Base-by-base conservation (phyloP, 30 jellyfish, hydroid and myxozoan species). In the Turritopsis rubra region DNA sequence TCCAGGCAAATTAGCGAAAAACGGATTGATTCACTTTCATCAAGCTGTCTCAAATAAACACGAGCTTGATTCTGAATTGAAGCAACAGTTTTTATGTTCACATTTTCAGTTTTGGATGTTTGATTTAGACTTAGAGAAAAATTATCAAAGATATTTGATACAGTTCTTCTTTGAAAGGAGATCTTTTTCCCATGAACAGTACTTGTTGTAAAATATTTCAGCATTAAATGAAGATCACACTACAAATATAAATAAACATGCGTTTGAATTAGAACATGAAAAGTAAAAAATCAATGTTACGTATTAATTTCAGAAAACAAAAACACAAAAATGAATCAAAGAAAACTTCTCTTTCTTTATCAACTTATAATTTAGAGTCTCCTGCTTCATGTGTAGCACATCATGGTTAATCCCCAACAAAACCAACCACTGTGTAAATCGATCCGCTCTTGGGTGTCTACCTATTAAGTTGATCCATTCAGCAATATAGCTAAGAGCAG, bases 1-100 rank as follows among this genome's bases (percentile, higher is more conserved):
- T 53, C 91, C 52, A 88, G 27, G 26, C 74, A 29, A 27, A 26
- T 72, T 18, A 88, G 81, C 26, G 54, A 73, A 21, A 65, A n/a
- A 19, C 79, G 84, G 1, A 73, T 83, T 18, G 89, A 54, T 21
- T 80, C 54, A 22, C 91, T 72, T 29, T 54, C 52, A 20, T 65
- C 28, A 1, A 88, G 20, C 28, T 54, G 83, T 75, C 81, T 70
- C 79, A 88, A 85, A 18, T 81, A 83, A 5, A 75, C 78, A 53
- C 79, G 65, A 3, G 92, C 91, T 25, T 87, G 85, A 68, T 81
- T 83, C 73, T 88, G 92, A n/a, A 88, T 79, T 52, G 91, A 81
- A 25, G 96, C 96, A 24, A 88, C 91, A 8, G 96, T 71, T 65
- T 88, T 88, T 75, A 53, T 75, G 75, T 53, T 53, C 54, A 52